Base-by-base conservation (phyloP, 2,797 vertebrate genomes). In the Bradypus variegatus region DNA sequence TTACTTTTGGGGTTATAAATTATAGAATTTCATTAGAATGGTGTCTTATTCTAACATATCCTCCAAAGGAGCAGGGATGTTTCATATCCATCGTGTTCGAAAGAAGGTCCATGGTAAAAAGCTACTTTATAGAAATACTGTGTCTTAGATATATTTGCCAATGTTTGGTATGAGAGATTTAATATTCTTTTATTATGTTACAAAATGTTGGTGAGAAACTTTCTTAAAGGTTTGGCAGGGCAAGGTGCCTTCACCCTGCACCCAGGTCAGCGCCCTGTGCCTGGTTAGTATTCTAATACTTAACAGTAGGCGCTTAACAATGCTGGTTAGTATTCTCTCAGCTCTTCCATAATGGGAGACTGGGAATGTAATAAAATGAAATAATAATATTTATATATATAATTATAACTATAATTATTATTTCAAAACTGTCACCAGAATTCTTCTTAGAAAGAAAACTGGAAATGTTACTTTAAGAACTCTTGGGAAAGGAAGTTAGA, bases 81-180 rank as follows among this genome's bases (percentile, higher is more conserved):
- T 80, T 89, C 23, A 27, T 38, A 31, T 72, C 21, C 36, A 12
- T 62, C 6, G 64, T 36, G 29, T 3, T 8, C 4, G 23, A 77
- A 92, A 81, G 14, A 87, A 64, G 69, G 2, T 89, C 6, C 78
- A 33, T 27, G 2, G 4, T 58, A 62, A 79, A 87, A 60, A 33
- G 10, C 60, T 33, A 62, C 25, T n/a, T 91, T 80, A 72, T 69
- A 79, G 50, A 91, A 79, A 77, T 36, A 6, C 2, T 83, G 27
- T 50, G 11, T 33, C 3, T 13, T 60, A 45, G 55, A 87, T 2
- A 69, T 89, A 77, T 75, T 69, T 69, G 58, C 73, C 14, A 55
- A 31, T 41, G 78, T 76, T 89, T 93, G 9, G 33, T 25, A 72
- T 93, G 86, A 93, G 23, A 83, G 12, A 90, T 41, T 86, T 73